Base-by-base conservation (phyloP, 1,140 invertebrate genomes). In the Mylabris phalerata region DNA sequence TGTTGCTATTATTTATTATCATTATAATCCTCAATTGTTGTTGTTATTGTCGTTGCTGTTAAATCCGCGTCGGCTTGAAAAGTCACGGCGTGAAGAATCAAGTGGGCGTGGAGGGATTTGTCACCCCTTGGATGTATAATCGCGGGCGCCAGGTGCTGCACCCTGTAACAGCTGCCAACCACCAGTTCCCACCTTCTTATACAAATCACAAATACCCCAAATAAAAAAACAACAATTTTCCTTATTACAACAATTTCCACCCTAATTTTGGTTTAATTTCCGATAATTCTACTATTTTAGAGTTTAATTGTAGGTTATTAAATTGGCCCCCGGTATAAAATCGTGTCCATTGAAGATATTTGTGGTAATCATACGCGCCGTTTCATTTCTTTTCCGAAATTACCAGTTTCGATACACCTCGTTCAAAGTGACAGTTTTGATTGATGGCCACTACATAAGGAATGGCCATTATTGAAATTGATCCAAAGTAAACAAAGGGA, bases 81-180 rank as follows among this genome's bases (percentile, higher is more conserved):
- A 72, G 71, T 73, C 71, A 73, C 71, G 71, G 67, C 68, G 67
- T 66, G 65, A 71, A 72, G 69, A 72, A 73, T 73, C 67, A 73
- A 73, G 71, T 72, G 67, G 71, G 71, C 71, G 71, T 73, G 71
- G 69, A 68, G 62, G 63, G 64, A 68, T 73, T 72, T 72, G 70
- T 73, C 69, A 71, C 71, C 71, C 71, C 63, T 66, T 32, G 7
- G 32, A 32, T 32, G 56, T 63, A 57, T 66, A 50, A 51, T 60
- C 50, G 51, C 60, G 61, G 66, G 38, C 63, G 61, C 70, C 70
- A 71, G 70, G 70, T 71, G 70, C 59, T 58, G 32, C 60, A 47
- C 47, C 56, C 57, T 58, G 50, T 60, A 51, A 41, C 60, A 59
- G 56, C 62, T 61, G 62, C 52, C 48, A 19, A 47, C 39, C 10